phyloP scores from a whole-genome alignment of 2,888 invertebrate species.

The Ommatoiulus sabulosus region DNA sequence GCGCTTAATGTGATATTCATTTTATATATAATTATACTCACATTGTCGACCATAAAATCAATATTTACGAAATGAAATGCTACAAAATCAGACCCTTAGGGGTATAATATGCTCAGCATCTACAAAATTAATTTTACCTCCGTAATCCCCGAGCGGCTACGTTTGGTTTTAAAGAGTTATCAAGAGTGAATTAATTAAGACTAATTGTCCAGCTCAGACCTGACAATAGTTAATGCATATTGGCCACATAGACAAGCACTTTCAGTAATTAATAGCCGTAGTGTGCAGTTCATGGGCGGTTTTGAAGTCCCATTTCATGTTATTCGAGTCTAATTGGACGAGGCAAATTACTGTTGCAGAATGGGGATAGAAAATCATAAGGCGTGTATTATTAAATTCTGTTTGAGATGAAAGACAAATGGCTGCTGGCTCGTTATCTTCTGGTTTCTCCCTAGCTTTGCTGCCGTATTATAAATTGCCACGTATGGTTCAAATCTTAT shows the following conservation, averaged over 20 bases:
- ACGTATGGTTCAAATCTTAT: constrained; percentile 42
- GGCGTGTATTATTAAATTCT: background rate
- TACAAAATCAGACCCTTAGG: no score
- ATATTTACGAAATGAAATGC: no score
- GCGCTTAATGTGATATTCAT: no score
- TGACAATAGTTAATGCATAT: background rate
- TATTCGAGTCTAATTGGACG: constrained; percentile 23
- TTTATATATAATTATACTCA: no score
- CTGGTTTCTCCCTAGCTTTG: background rate
- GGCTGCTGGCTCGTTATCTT: constrained; percentile 30
- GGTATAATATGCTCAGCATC: no score
- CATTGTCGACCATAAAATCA: no score
- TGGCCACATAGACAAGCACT: background rate
- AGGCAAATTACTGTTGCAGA: constrained; percentile 26
- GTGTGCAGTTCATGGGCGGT: background rate
- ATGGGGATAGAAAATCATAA: background rate
- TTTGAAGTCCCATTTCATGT: background rate
- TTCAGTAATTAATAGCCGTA: constrained; percentile 9
- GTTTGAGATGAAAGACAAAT: constrained; percentile 47
- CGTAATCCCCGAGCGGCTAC: background rate
- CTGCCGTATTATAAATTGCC: background rate
- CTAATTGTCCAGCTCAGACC: background rate
- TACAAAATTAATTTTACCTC: no score
- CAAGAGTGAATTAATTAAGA: background rate
- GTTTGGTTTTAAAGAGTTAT: background rate